phyloP scores from a whole-genome alignment of 2,113 vertebrate genomes.

The Hyperopisus bebe region DNA sequence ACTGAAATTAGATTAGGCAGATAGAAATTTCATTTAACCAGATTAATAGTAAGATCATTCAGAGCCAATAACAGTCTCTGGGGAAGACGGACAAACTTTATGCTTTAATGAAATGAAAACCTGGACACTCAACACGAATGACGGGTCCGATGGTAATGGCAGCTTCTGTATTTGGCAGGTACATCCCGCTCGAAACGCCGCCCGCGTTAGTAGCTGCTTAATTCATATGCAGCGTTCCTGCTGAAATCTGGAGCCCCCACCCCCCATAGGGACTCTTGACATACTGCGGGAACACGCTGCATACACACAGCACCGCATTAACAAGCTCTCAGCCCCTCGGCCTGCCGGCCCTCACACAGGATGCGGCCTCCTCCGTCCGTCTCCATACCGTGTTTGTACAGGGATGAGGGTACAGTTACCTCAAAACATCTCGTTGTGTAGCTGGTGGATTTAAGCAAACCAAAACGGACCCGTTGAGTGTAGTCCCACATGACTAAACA shows the following conservation, averaged over 20 bases:
- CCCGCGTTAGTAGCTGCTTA: neutral
- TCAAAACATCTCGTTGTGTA: neutral
- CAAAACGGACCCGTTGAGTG: neutral
- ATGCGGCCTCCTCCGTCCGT: neutral
- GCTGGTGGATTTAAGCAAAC: neutral
- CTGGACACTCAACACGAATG: neutral
- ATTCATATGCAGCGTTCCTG: neutral
- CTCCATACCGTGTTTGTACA: neutral
- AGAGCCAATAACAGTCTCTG: slow-evolving; percentile 13
- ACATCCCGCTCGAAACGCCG: neutral
- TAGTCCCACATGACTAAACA: neutral
- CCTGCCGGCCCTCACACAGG: neutral
- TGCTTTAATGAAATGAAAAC: slow-evolving; percentile 19
- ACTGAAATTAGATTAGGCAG: neutral
- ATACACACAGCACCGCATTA: neutral
- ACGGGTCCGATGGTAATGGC: neutral
- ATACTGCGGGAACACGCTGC: neutral
- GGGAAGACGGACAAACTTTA: neutral
- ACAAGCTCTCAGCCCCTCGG: neutral
- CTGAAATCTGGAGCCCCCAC: neutral
- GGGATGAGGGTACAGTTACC: neutral
- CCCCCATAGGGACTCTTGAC: neutral
- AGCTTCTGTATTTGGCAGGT: neutral
- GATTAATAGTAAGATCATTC: slow-evolving; percentile 8
- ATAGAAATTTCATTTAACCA: neutral